Conservation (phyloP, 2,113 vertebrate species). For the Nestor notabilis region DNA sequence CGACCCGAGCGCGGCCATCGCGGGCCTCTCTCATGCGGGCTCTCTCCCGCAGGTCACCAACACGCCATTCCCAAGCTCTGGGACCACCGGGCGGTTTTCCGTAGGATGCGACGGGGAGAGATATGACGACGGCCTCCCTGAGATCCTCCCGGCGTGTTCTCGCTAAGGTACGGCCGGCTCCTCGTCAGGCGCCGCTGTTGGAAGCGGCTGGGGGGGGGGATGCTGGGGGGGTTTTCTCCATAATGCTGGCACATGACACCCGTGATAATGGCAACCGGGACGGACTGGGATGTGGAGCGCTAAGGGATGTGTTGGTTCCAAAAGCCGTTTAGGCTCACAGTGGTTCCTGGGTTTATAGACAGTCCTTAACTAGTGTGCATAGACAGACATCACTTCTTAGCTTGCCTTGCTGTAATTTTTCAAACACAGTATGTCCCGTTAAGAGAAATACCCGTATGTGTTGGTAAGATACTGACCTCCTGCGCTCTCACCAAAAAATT, state of each 20-base stretch:
- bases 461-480: background rate
- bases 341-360: background rate
- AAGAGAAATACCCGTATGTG: rapidly evolving
- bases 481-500: background rate
- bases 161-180: background rate
- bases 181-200: rapidly evolving
- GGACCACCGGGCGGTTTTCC: background rate
- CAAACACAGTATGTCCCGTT: rapidly evolving
- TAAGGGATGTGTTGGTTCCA: background rate
- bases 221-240: background rate
- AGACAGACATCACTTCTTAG: background rate
- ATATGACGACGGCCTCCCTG: conserved; percentile 52
- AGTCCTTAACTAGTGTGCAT: rapidly evolving
- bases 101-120: conserved; percentile 30
- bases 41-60: background rate
- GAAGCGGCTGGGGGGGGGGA: rapidly evolving
- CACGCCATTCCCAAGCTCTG: background rate
- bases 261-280: background rate
- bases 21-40: background rate
- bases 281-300: background rate
- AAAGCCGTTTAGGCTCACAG: rapidly evolving
- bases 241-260: background rate
- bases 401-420: background rate
- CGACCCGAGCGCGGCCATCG: rapidly evolving
- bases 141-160: background rate